Percentiles rank a stretch among this genome's conserved stretches.
Evolutionary conservation across 2,113 vertebrate genomes (phyloP).

Genomic region (Halcyon senegalensis): DNA sequence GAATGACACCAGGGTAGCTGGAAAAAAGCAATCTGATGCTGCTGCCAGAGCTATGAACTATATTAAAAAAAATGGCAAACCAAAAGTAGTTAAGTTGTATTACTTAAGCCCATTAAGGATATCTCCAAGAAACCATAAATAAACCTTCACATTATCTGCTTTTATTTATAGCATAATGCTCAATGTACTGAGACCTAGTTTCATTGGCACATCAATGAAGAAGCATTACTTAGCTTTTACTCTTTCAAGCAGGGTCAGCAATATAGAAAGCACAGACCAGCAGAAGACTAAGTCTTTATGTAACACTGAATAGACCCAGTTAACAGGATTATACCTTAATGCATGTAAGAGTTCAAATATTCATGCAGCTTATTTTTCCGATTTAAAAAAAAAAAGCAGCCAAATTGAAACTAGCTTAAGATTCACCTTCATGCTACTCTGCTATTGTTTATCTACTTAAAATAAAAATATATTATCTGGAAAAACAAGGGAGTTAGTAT

Average conservation of each 20-base stretch:
- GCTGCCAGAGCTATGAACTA: neutral
- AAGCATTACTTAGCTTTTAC: neutral
- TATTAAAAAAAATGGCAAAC: neutral
- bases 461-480: neutral
- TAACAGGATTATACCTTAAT: neutral
- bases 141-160: slow-evolving; percentile 35
- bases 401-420: neutral
- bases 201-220: slow-evolving; percentile 14
- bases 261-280: slow-evolving; percentile 3
- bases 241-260: slow-evolving; percentile 22
- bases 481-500: neutral
- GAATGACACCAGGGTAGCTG: neutral
- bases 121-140: slow-evolving; percentile 50
- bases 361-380: neutral
- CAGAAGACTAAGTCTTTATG: neutral
- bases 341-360: neutral
- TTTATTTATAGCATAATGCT: slow-evolving; percentile 14
- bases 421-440: neutral
- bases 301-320: neutral
- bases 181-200: slow-evolving; percentile 33
- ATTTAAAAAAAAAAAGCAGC: neutral
- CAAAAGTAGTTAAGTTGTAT: neutral
- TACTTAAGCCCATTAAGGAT: slow-evolving; percentile 44
- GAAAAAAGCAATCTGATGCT: neutral
- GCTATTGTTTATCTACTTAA: neutral